A percentile compares a stretch with the other conserved stretches of the same genome.
phyloP scores from a whole-genome alignment of 2,888 invertebrate genomes.

The Aphidoletes aphidimyza region DNA sequence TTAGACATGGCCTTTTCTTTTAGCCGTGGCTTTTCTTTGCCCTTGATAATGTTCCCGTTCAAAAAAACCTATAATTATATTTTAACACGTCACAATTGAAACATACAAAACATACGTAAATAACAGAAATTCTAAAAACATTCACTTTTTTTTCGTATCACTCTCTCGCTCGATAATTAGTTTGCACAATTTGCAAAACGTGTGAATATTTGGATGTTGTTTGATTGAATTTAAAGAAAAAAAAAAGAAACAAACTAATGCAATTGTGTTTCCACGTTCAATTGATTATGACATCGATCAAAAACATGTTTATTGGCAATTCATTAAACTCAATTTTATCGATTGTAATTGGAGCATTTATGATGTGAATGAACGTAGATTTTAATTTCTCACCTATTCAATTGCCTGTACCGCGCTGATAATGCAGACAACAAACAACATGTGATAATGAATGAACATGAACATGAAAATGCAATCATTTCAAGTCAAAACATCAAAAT shows the following conservation, averaged over 20 bases:
- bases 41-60: background rate
- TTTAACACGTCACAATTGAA: background rate
- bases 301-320: background rate
- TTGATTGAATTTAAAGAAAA: no score
- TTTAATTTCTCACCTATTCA: background rate
- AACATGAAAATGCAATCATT: no score
- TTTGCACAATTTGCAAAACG: background rate
- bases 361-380: conserved; percentile 11
- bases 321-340: background rate
- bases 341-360: background rate
- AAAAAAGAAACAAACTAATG: no score
- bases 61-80: conserved; percentile 32
- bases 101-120: no score
- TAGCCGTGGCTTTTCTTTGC: background rate
- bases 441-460: no score
- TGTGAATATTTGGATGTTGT: no score
- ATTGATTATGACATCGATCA: conserved; percentile 26
- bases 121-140: conserved; percentile 25
- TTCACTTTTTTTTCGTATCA: background rate
- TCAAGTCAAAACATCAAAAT: background rate
- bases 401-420: no score
- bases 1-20: background rate
- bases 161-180: background rate
- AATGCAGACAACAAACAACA: no score
- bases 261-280: no score